Conservation (phyloP, 2,888 invertebrate genomes). For the Notodonta dromedarius region DNA sequence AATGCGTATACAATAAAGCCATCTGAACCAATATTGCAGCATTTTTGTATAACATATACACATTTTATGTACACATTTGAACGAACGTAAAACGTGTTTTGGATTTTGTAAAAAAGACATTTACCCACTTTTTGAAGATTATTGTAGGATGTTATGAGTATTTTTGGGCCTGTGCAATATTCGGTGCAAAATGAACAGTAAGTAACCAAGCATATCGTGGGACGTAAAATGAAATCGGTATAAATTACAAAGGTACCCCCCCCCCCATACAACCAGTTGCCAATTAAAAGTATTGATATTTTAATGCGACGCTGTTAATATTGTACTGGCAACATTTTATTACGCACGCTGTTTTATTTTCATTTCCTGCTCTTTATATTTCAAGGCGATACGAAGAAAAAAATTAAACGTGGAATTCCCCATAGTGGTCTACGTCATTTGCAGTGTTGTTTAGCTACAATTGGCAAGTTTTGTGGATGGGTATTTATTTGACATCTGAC, state of each 20-base stretch:
- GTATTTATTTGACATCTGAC: no score
- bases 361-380: conserved; percentile 23
- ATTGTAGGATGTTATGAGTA: background rate
- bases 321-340: conserved; percentile 2
- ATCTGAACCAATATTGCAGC: no score
- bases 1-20: no score
- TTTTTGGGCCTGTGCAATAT: background rate
- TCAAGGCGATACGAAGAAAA: conserved; percentile 13
- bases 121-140: no score
- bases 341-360: background rate
- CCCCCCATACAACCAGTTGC: background rate
- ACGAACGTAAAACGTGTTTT: no score
- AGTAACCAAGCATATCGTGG: background rate
- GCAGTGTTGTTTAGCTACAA: background rate
- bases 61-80: no score
- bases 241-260: background rate
- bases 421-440: background rate
- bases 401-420: conserved; percentile 1
- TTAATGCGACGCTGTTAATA: background rate
- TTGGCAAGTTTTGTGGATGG: background rate
- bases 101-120: no score
- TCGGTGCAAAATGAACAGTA: background rate
- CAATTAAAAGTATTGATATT: background rate
- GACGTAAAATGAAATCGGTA: conserved; percentile 1
- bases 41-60: no score